These are phyloP conservation scores for Leptopilina boulardi DNA, from an alignment of 1,140 invertebrate genomes.

Conservation along the genomic window DNA sequence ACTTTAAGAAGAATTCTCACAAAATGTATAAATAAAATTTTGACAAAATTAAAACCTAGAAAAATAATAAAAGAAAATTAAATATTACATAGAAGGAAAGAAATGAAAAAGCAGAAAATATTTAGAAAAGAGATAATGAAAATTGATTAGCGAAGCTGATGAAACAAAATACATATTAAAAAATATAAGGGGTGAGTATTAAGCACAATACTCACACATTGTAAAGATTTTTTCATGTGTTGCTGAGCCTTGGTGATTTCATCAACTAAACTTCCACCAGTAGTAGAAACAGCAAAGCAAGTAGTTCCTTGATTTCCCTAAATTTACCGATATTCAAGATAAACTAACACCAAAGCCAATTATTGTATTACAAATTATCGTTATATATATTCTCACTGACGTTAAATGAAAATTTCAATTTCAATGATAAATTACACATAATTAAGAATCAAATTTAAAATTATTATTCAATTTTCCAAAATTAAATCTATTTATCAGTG, in stretches of 20 bases:
- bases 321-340: slow-evolving; percentile 67
- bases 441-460: too few species aligned
- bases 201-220: slow-evolving; percentile 76
- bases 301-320: slow-evolving; percentile 66
- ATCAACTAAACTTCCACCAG: slow-evolving; percentile 75
- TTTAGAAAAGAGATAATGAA: neutral
- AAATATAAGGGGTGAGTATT: neutral
- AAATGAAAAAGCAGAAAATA: neutral
- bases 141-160: neutral
- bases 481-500: too few species aligned
- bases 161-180: neutral
- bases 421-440: neutral
- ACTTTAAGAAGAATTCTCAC: too few species aligned
- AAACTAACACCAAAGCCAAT: slow-evolving; percentile 60
- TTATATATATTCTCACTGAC: slow-evolving; percentile 54
- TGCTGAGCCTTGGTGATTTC: slow-evolving; percentile 78
- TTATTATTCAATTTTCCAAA: too few species aligned
- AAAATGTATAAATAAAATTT: too few species aligned
- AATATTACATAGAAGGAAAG: neutral
- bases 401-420: neutral
- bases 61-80: slow-evolving; percentile 34
- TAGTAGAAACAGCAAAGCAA: slow-evolving; percentile 63
- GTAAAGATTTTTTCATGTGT: slow-evolving; percentile 78
- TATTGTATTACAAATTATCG: slow-evolving; percentile 47
- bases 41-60: too few species aligned